Evolutionary conservation across 2,888 invertebrate species (phyloP), one percentile per base, ranked within the genome.

Genomic region (Dicycla oo): DNA sequence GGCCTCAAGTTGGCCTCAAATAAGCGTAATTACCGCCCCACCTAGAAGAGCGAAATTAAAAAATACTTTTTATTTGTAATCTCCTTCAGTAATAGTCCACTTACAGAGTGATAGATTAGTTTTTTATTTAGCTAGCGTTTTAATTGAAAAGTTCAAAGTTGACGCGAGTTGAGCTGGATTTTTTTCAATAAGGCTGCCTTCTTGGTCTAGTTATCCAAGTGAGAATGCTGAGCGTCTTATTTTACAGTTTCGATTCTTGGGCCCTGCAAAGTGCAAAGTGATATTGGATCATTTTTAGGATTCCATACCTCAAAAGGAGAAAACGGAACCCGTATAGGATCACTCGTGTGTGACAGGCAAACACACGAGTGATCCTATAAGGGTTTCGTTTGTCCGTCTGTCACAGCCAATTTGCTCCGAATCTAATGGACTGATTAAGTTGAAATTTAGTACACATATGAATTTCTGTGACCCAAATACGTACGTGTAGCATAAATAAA

Each of bases 11-110:
- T 71, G 56, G 65, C 73, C 68, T 70, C 73, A 60, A 84, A 82
- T 83, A 80, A 77, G 62, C 34, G 60, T 66, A 85, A 82, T 85
- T 83, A 83, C 79, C 38, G 43, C 61, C 38, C 54, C 71, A 77
- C 73, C 82, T 69, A 77, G 62, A 58, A 51, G 60, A 49, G 74
- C 40, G 30, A 85, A 77, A 83, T 85, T 83, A 75, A 82, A 80
- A 82, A 82, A 77, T 57, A 69, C 69, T 75, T 85, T 82, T 80
- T 75, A 80, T 69, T 64, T 73, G 73, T 73, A 80, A 82, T 82
- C 82, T 78, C 43, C 54, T 58, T 38, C 61, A 57, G 66, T 77
- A 80, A 75, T 77, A 73, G 69, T 72, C 71, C 60, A 80, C 68
- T 80, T 83, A 38, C 66, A 62, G 49, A 38, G 58, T 66, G 56